Percentiles rank a stretch among this genome's conserved stretches.
Conservation (phyloP, 2,113 vertebrate species). For the Callithrix jacchus region DNA sequence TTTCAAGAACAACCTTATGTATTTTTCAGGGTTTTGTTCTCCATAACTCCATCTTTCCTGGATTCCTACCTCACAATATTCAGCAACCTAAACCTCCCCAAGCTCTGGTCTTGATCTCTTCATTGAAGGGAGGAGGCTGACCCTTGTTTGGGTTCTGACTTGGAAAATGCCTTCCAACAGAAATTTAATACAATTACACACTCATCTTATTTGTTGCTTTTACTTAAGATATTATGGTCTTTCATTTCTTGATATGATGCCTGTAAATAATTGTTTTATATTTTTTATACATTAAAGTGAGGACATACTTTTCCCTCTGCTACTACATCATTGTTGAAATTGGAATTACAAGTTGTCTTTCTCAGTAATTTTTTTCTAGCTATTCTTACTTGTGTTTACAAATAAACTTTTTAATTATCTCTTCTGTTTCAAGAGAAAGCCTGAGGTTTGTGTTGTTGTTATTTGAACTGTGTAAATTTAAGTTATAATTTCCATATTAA, state of each 20-base stretch:
- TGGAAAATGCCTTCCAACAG: background rate
- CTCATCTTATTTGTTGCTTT: background rate
- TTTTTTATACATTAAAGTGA: background rate
- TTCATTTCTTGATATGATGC: background rate
- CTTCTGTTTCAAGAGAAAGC: background rate
- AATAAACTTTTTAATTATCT: background rate
- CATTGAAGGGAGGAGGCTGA: background rate
- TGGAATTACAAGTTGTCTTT: background rate
- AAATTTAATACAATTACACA: background rate
- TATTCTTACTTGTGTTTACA: background rate
- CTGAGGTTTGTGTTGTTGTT: background rate
- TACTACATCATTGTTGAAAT: background rate
- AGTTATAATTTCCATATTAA: background rate
- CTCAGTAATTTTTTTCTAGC: background rate
- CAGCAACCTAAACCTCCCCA: background rate
- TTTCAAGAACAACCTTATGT: background rate
- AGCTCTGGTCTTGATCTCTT: background rate
- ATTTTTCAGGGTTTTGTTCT: background rate
- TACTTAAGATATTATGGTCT: background rate
- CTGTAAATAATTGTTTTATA: background rate
- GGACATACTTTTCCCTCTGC: background rate
- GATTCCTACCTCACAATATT: background rate
- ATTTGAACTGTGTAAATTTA: background rate
- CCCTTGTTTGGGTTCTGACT: too few species aligned
- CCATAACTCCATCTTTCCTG: rapidly evolving